Evolutionary conservation across 2,888 invertebrate genomes (phyloP), one percentile per base, ranked within the genome.

Genomic region (Eupeodes latifasciatus): DNA sequence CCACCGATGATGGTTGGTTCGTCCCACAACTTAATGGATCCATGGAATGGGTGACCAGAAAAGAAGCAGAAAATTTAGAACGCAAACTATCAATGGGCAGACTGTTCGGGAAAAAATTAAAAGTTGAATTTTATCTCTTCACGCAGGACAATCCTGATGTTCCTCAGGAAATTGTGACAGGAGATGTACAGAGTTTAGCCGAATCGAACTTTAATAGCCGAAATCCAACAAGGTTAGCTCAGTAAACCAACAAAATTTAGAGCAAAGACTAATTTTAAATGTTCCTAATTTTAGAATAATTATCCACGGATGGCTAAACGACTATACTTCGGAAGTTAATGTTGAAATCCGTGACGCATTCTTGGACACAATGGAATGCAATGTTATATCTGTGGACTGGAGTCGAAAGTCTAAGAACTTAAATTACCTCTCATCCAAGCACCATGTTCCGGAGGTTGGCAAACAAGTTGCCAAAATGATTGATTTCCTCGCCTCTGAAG

Each of bases 341-440:
- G 40, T 6, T 0, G 36, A 72, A 0, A 74, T 92, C 0, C 90
- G 90, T 1, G 34, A 64, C 4, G 95, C 95, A 0, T 95, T 94
- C 86, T 92, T 95, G 11, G 94, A 94, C 81, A 92, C 94, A 6
- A 94, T 94, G 62, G 94, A 95, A 72, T 92, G 94, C 81, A 95
- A 95, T 89, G 94, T 95, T 55, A 94, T 95, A 61, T 94, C 94
- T 0, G 94, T 95, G 5, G 95, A 95, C 90, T 95, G 95, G 95
- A 94, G 94, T 11, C n/a, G 34, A 12, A 59, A 72, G 7, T 1
- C 57, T 0, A 27, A 47, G 9, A 27, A 10, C 36, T 6, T n/a
- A 0, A 59, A 27, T 11, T 72, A 72, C 59, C 34, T 59, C 4
- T 1, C 0, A 3, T 19, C 71, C 2, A 44, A 59, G 2, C 0